Evolutionary conservation across 2,888 invertebrate species (phyloP), one percentile per base, ranked within the genome.

Genomic region (Lampropteryx suffumata): DNA sequence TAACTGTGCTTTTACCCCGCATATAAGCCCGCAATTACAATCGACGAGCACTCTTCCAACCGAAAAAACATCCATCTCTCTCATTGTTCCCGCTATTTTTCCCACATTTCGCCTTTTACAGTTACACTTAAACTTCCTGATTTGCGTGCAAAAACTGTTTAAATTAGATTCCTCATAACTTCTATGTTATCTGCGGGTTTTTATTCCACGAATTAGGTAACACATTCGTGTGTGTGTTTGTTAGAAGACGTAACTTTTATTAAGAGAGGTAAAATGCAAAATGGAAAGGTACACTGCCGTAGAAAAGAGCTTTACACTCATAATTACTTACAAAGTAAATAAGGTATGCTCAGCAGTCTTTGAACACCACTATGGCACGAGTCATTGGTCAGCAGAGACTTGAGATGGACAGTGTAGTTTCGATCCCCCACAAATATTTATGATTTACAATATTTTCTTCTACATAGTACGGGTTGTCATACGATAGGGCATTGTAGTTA

Each of bases 91-190:
- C 71, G 66, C 65, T 72, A 64, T 76, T 79, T 78, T 82, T 90
- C 90, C 87, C 90, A 89, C 89, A 87, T 86, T 88, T 88, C 82
- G 86, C 79, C 82, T 72, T 78, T 80, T 81, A 86, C 88, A 75
- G 88, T 86, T 89, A 83, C 80, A 75, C 71, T 73, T 73, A 70
- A 70, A 39, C 88, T 89, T 90, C 90, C 90, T 87, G 76, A 81
- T 83, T 73, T 73, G 64, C 61, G 54, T 44, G 80, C 78, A 89
- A 89, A 89, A 89, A 88, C 71, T 67, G 69, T 71, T 81, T 84
- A 85, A 86, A 89, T 87, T 82, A 79, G 82, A 82, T 82, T 82
- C 82, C 72, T 77, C 71, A 66, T 81, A 36, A 36, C 30, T 36
- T 42, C 17, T 27, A 27, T 37, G n/a, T 11, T 12, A 13, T 11